These are phyloP conservation scores for Diplodus sargus DNA, from an alignment of 2,797 vertebrate species.

Conservation along the genomic window DNA sequence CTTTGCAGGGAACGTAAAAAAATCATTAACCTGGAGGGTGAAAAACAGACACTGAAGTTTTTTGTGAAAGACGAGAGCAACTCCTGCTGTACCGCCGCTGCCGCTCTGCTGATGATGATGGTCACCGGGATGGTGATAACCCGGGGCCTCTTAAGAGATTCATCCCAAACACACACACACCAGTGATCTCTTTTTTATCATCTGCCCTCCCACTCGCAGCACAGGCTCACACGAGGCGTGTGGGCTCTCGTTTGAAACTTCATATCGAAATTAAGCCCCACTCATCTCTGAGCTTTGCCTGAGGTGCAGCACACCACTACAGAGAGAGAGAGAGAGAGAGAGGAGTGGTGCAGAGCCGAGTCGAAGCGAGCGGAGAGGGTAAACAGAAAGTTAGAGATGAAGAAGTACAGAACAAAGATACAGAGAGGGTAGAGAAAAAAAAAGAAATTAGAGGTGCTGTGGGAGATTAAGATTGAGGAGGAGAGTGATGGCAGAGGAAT, in stretches of 20 bases:
- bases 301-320: conserved; percentile 53
- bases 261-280: conserved; percentile 64
- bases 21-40: conserved; percentile 40
- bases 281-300: conserved; percentile 65
- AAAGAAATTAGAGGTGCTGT: background rate
- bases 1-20: conserved; percentile 26
- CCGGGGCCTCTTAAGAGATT: conserved; percentile 60
- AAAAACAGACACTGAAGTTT: conserved; percentile 39
- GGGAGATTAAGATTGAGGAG: conserved; percentile 3
- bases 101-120: conserved; percentile 52
- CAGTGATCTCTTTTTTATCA: conserved; percentile 60
- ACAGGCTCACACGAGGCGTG: conserved; percentile 46
- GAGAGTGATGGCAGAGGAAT: conserved; percentile 16
- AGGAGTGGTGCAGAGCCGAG: conserved; percentile 45
- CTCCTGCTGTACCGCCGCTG: conserved; percentile 20
- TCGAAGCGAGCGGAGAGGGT: background rate
- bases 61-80: conserved; percentile 25
- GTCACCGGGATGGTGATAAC: conserved; percentile 66
- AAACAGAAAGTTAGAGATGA: conserved; percentile 16
- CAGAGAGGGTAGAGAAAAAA: conserved; percentile 11
- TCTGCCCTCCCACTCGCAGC: conserved; percentile 59
- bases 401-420: conserved; percentile 21
- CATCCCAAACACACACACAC: conserved; percentile 51
- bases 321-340: conserved; percentile 50
- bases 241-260: conserved; percentile 64